Base-by-base conservation (phyloP, 2,113 vertebrate species). In the Macquaria ambigua region DNA sequence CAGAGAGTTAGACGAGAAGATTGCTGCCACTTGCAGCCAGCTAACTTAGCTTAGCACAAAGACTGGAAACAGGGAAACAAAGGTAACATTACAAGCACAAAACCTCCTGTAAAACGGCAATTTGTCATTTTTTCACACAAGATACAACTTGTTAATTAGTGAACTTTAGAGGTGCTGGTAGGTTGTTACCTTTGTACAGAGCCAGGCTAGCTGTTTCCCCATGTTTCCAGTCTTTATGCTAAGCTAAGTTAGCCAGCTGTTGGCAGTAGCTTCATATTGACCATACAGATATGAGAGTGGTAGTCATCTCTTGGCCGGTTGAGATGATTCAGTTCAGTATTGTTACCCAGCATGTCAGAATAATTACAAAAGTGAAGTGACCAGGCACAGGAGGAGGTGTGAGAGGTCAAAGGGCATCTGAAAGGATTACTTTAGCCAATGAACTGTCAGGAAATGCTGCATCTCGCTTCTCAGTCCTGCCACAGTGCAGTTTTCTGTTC, bases 341-440 rank as follows among this genome's bases (percentile, higher is more conserved):
- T 56, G n/a, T 48, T 28, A 3, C 18, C 8, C 18, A 63, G 48
- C 8, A 37, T 28, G 52, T 74, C 11, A 9, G 21, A 31, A 18
- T 59, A 20, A 66, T 21, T 25, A 50, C 12, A 41, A 15, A 58
- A 43, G 20, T 31, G 46, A 70, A 11, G 28, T 31, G 28, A 31
- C 3, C 23, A 16, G 56, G n/a, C n/a, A 31, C 37, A 61, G 41
- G 16, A 16, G 14, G 14, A 48, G 20, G 6, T 0, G 15, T 6
- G 2, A 3, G 61, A 67, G 81, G 59, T 81, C 55, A 56, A 23
- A 71, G 62, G 64, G 9, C 34, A 21, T 3, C 61, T 78, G 78
- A 41, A 72, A n/a, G 52, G 23, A 34, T 72, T 21, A 0, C 5
- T 74, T 77, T 9, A 69, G 63, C 70, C 69, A 8, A 28, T n/a